Percentiles rank a stretch among this genome's conserved stretches.
phyloP scores from a whole-genome alignment of 2,888 invertebrate genomes.

The Yponomeuta malinellus region DNA sequence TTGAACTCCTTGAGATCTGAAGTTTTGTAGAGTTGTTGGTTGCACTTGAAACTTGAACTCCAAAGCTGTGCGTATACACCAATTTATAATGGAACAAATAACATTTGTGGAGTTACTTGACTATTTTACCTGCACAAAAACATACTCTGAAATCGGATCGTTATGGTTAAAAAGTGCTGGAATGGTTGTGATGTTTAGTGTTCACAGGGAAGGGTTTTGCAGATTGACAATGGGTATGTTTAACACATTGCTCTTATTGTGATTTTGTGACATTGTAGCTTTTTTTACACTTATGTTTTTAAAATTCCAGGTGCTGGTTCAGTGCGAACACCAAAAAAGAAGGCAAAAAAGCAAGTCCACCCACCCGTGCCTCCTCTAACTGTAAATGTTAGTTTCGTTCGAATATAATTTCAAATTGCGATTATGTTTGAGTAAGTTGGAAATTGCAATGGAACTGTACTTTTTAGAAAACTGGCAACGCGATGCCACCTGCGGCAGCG shows the following conservation, averaged over 20 bases:
- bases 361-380: conserved; percentile 43
- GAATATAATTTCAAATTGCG: background rate
- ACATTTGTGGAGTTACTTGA: no score
- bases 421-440: background rate
- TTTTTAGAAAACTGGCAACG: conserved; percentile 1
- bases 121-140: background rate
- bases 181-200: background rate
- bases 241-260: background rate
- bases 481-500: conserved; percentile 19
- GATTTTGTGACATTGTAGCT: background rate
- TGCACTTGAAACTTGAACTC: background rate
- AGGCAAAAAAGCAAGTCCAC: conserved; percentile 56
- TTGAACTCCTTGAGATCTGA: conserved; percentile 69
- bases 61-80: conserved; percentile 9
- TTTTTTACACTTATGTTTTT: background rate
- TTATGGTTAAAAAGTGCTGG: background rate
- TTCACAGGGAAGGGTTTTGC: background rate
- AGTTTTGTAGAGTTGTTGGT: conserved; percentile 26
- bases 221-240: background rate
- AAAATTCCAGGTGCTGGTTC: conserved; percentile 51
- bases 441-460: background rate
- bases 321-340: conserved; percentile 63
- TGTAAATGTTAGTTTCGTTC: conserved; percentile 38
- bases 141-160: background rate
- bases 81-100: background rate